A percentile compares a stretch with the other conserved stretches of the same genome.
phyloP scores from a whole-genome alignment of 2,113 vertebrate genomes.

The Micromys minutus region DNA sequence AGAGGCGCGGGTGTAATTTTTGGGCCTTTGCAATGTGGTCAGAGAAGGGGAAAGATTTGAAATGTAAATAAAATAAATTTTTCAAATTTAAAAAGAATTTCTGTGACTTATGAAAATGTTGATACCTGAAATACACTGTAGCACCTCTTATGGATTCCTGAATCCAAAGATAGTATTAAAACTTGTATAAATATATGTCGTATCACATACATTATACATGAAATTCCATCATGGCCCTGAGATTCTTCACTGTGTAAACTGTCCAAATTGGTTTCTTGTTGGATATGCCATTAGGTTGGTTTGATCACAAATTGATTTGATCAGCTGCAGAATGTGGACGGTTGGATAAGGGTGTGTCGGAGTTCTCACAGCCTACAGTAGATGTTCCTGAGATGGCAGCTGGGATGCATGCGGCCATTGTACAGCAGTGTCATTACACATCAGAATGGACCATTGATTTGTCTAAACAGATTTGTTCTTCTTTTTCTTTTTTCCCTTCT shows the following conservation, averaged over 20 bases:
- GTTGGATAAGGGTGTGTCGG: too few species aligned
- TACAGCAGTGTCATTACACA: not conserved
- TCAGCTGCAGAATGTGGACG: not conserved
- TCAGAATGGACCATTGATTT: too few species aligned
- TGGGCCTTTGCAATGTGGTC: too few species aligned
- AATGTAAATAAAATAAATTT: too few species aligned
- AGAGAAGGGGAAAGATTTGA: too few species aligned
- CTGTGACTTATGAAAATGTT: not conserved
- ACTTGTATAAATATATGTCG: too few species aligned
- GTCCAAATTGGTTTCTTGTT: not conserved
- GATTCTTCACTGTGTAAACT: not conserved
- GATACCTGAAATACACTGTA: not conserved
- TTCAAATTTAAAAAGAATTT: not conserved
- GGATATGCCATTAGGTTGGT: not conserved
- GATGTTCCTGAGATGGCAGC: not conserved
- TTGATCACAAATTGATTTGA: not conserved
- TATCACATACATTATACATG: too few species aligned
- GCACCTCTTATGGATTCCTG: not conserved
- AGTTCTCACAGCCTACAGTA: accelerated
- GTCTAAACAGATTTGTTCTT: not conserved
- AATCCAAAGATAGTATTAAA: not conserved
- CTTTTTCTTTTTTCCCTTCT: not conserved
- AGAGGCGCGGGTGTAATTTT: too few species aligned
- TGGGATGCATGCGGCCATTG: too few species aligned
- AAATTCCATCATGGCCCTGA: too few species aligned